phyloP scores from a whole-genome alignment of 2,113 vertebrate species.

The Edolisoma coerulescens region DNA sequence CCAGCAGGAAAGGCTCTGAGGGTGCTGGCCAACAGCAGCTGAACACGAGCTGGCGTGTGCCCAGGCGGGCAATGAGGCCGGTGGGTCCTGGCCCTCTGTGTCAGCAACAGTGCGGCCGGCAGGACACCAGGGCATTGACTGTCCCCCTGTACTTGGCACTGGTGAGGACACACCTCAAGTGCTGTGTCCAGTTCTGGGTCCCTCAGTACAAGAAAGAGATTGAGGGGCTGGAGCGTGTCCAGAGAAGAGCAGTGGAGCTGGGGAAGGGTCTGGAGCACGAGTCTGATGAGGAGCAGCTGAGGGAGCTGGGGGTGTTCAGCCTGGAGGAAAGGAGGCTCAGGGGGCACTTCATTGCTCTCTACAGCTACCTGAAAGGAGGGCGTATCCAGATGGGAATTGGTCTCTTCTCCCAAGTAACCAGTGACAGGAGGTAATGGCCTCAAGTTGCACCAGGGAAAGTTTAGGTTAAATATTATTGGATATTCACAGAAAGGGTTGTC shows the following conservation, averaged over 20 bases:
- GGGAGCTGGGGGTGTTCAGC: background rate
- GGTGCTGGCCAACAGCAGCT: fast-evolving
- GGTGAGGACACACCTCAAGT: background rate
- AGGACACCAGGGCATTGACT: background rate
- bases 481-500: background rate
- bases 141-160: too few relatives aligned
- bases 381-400: too few relatives aligned
- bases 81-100: background rate
- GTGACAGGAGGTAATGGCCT: background rate
- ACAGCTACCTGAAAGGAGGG: background rate
- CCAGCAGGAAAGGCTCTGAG: background rate
- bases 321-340: background rate
- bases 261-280: background rate
- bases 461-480: background rate
- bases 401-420: background rate
- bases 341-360: background rate
- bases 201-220: background rate
- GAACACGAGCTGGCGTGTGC: fast-evolving
- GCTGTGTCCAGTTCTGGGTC: too few relatives aligned
- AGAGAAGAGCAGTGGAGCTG: background rate
- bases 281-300: background rate
- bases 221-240: background rate
- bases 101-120: background rate
- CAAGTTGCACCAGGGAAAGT: background rate
- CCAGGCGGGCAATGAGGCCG: background rate